These are phyloP conservation scores for Etheostoma spectabile DNA, from an alignment of 2,113 vertebrate genomes.

Conservation along the genomic window DNA sequence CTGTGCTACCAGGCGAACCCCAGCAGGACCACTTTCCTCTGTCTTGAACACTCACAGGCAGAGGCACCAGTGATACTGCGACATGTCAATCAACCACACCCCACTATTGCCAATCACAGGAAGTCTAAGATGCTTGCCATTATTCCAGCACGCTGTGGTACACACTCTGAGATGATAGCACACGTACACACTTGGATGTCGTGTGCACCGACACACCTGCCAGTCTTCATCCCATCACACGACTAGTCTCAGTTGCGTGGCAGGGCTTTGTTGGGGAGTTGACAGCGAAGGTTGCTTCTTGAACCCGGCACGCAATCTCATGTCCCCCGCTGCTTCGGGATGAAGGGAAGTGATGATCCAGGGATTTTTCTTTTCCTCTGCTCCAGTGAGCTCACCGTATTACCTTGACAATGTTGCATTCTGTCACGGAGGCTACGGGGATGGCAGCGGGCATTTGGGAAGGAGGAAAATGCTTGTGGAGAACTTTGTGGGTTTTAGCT, in stretches of 20 bases:
- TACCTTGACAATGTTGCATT: slow-evolving; percentile 73
- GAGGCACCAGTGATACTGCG: slow-evolving; percentile 31
- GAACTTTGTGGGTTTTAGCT: slow-evolving; percentile 33
- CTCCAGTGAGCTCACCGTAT: slow-evolving; percentile 55
- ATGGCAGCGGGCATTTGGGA: slow-evolving; percentile 2
- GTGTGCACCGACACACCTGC: slow-evolving; percentile 52
- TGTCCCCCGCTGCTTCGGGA: slow-evolving; percentile 63
- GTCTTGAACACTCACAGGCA: slow-evolving; percentile 33
- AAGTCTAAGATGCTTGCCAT: slow-evolving; percentile 58
- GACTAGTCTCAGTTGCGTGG: slow-evolving; percentile 44
- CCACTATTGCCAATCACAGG: slow-evolving; percentile 12
- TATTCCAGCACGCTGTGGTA: slow-evolving; percentile 40
- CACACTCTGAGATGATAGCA: slow-evolving; percentile 31
- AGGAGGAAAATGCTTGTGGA: slow-evolving; percentile 2
- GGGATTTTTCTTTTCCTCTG: slow-evolving; percentile 58
- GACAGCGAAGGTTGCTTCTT: slow-evolving; percentile 72
- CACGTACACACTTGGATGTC: neutral
- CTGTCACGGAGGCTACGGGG: slow-evolving; percentile 36
- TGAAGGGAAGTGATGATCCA: slow-evolving; percentile 77
- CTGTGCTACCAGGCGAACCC: slow-evolving; percentile 44
- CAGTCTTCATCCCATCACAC: slow-evolving; percentile 70
- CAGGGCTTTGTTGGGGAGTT: slow-evolving; percentile 64
- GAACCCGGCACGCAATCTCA: slow-evolving; percentile 58
- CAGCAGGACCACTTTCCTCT: slow-evolving; percentile 43
- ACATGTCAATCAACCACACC: slow-evolving; percentile 60